Evolutionary conservation across 1,140 invertebrate genomes (phyloP).

Genomic region (Drosophila yakuba): DNA sequence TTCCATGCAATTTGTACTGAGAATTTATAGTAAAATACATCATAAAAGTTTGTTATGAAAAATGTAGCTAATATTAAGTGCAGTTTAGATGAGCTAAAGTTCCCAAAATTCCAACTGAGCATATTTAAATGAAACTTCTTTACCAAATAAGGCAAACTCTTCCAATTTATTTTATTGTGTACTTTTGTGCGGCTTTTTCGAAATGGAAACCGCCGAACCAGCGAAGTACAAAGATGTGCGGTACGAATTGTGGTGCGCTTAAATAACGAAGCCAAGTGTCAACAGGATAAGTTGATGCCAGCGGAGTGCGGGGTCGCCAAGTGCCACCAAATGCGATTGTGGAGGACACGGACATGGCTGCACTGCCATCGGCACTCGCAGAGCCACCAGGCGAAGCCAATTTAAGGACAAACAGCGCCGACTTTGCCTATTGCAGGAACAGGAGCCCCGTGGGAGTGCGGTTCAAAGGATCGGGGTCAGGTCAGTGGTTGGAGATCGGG

Average conservation of each 20-base stretch:
- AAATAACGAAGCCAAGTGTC: slow-evolving; percentile 74
- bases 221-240: slow-evolving; percentile 61
- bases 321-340: slow-evolving; percentile 37
- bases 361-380: slow-evolving; percentile 18
- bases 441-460: slow-evolving; percentile 3
- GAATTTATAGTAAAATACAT: too few relatives aligned
- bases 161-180: slow-evolving; percentile 6
- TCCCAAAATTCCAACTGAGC: neutral
- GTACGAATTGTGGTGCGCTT: slow-evolving; percentile 26
- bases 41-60: too few relatives aligned
- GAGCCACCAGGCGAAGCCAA: slow-evolving; percentile 50
- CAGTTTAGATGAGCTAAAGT: too few relatives aligned
- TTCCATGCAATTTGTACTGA: too few relatives aligned
- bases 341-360: slow-evolving; percentile 19
- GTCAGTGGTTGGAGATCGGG: slow-evolving; percentile 3
- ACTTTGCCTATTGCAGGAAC: slow-evolving; percentile 40
- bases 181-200: neutral
- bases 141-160: neutral
- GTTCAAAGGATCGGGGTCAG: slow-evolving; percentile 20
- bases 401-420: slow-evolving; percentile 62
- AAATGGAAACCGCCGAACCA: slow-evolving; percentile 21
- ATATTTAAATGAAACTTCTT: neutral
- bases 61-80: too few relatives aligned
- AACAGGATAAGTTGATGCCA: slow-evolving; percentile 79
- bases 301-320: slow-evolving; percentile 8